Base-by-base conservation (phyloP, 1,140 invertebrate species). In the Papilio aristodemus region DNA sequence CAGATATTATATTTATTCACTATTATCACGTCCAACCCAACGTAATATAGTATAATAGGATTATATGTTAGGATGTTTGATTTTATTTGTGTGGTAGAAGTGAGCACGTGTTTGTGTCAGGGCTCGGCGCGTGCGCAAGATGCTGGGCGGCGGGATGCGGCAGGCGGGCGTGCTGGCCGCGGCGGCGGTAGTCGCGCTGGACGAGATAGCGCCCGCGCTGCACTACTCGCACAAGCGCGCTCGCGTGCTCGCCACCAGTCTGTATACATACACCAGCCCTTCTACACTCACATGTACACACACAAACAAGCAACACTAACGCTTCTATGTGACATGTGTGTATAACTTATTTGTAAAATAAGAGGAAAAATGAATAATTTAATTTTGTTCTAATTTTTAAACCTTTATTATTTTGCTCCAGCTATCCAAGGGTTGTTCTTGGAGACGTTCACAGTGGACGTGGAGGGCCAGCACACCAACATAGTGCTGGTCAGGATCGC, bases 101-200 rank as follows among this genome's bases (percentile, higher is more conserved):
- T 6, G 25, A 4, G 2, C 19, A 1, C 0, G 19, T 10, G 0
- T 6, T 36, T 32, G 36, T 73, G 74, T 83, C 78, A 97, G 96
- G 75, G 96, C 96, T 0, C 93, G 93, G 9, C 93, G 97, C 70
- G 75, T 94, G 4, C 92, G 97, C 10, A 99, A 99, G 90, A 96
- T 95, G 50, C 81, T 99, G 11, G 98, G 98, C 10, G 98, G 98
- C 19, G 97, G 95, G 0, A 97, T 98, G 97, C 92, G 98, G 68
- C 98, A 99, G 92, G 94, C 93, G 17, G 98, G 98, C 6, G 92
- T 98, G 27, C 81, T 99, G 7, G 98, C 98, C 1, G 97, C 97
- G 0, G 96, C 97, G 17, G 97, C 97, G 2, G 76, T 98, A 0
- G 94, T 97, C 10, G 95, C 96, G 0, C 79, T 99, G 9, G 95